Conservation (phyloP, 2,113 vertebrate species). For the Choloepus hoffmanni region DNA sequence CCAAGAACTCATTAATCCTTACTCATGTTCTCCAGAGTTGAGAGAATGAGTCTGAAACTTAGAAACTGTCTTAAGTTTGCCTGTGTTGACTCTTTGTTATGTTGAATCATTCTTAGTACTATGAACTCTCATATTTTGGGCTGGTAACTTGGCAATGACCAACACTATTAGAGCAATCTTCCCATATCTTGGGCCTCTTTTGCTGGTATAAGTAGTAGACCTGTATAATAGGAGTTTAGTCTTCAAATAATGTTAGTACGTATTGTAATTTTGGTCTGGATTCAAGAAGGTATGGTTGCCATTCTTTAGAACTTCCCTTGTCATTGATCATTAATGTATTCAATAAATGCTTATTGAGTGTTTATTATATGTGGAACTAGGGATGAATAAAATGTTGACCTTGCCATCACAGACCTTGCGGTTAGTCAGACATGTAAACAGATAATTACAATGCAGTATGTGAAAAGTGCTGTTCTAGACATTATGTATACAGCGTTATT, state of each 20-base stretch:
- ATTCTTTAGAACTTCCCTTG: conserved; percentile 39
- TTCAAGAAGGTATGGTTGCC: not conserved
- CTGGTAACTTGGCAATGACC: conserved; percentile 22
- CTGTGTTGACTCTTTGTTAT: conserved; percentile 17
- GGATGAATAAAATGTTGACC: conserved; percentile 50
- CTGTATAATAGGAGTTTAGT: conserved; percentile 6
- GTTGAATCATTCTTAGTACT: conserved; percentile 27
- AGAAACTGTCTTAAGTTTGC: conserved; percentile 46
- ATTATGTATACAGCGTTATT: conserved; percentile 1
- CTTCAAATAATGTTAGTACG: conserved; percentile 41
- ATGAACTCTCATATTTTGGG: not conserved
- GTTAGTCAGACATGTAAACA: conserved; percentile 50
- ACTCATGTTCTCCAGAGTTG: conserved; percentile 19
- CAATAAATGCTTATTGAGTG: conserved; percentile 55
- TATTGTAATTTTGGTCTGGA: conserved; percentile 47
- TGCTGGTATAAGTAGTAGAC: conserved; percentile 47
- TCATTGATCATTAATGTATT: conserved; percentile 38
- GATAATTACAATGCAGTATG: conserved; percentile 16
- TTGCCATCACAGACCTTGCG: conserved; percentile 56
- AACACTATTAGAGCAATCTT: not conserved
- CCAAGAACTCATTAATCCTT: not conserved
- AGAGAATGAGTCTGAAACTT: conserved; percentile 53
- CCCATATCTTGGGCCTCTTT: conserved; percentile 26
- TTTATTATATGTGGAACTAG: conserved; percentile 38
- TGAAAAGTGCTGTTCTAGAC: conserved; percentile 27